Evolutionary conservation across 2,888 invertebrate species (phyloP), one percentile per base, ranked within the genome.

Genomic region (Dione vanillae): DNA sequence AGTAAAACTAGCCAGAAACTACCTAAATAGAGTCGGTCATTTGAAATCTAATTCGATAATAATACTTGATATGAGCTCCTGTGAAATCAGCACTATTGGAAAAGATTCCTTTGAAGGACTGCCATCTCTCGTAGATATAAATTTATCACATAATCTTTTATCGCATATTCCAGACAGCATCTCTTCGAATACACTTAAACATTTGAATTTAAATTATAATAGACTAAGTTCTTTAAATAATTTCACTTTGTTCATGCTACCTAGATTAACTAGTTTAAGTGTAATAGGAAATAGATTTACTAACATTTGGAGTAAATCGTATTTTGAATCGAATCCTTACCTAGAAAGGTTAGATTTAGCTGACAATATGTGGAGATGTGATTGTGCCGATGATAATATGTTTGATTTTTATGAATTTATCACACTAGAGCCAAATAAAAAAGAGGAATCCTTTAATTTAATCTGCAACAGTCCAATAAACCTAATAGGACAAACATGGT

Each of bases 351-450:
- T 97, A n/a, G 92, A 94, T 80, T 82, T 97, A 58, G 93, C 94
- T 16, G 96, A 96, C 79, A 97, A 97, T 84, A 95, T 96, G 76
- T 97, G 97, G 97, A 92, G 95, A 72, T 97, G 97, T 82, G 95
- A 96, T 74, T 97, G 97, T 79, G 77, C 84, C n/a, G 94, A 94
- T 74, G 77, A 79, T 0, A 92, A 94, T 27, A 94, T 97, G 82
- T 91, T 94, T 67, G 91, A 94, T 11, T 94, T 96, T 79, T 96
- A 94, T 77, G 92, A 94, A 71, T 96, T 90, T 81, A 80, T 96
- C 14, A 94, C 94, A 1, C 83, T 93, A 19, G 91, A 93, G 72
- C 95, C 95, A 1, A 88, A 88, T 35, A 95, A 94, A 80, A 94
- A 93, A 64, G 90, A 88, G 76, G 89, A 90, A 75, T 91, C 89